Conservation (phyloP, 2,797 vertebrate species). For the Tauraco hartlaubi region DNA sequence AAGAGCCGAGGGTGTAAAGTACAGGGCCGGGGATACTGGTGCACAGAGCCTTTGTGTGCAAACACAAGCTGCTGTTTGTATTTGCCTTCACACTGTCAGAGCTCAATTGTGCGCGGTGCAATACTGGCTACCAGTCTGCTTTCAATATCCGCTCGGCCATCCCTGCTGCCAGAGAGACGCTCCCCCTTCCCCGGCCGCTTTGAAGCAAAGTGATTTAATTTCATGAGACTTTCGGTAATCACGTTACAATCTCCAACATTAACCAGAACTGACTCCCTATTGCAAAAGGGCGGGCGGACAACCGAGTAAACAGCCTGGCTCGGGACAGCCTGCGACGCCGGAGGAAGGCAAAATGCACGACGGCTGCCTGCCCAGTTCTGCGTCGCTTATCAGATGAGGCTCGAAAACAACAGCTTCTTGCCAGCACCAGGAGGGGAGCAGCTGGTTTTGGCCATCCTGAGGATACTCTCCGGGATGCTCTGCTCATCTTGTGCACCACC, state of each 20-base stretch:
- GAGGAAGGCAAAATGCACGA: constrained; percentile 26
- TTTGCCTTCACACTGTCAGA: constrained; percentile 74
- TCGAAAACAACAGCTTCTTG: not conserved
- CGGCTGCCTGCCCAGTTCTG: constrained; percentile 39
- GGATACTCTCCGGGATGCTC: constrained; percentile 40
- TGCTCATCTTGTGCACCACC: not conserved
- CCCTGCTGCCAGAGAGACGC: constrained; percentile 76
- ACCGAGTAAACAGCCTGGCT: constrained; percentile 43
- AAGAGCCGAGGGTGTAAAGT: constrained; percentile 73
- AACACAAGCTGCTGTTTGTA: constrained; percentile 57
- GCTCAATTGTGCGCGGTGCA: constrained; percentile 77
- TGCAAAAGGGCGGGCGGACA: constrained; percentile 46
- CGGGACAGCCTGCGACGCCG: constrained; percentile 9
- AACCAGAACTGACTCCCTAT: constrained; percentile 83
- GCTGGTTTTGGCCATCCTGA: constrained; percentile 27
- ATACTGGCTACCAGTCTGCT: constrained; percentile 73
- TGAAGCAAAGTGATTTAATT: constrained; percentile 87
- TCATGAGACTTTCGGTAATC: constrained; percentile 81
- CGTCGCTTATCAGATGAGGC: constrained; percentile 23
- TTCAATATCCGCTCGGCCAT: constrained; percentile 79
- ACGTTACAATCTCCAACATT: constrained; percentile 85
- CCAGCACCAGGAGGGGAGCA: constrained; percentile 66
- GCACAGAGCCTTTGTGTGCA: constrained; percentile 63
- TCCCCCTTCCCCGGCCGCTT: constrained; percentile 79
- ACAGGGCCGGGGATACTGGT: constrained; percentile 73